A percentile compares a stretch with the other conserved stretches of the same genome.
These are phyloP conservation scores for Passer montanus DNA, from an alignment of 2,113 vertebrate genomes.

Conservation along the genomic window DNA sequence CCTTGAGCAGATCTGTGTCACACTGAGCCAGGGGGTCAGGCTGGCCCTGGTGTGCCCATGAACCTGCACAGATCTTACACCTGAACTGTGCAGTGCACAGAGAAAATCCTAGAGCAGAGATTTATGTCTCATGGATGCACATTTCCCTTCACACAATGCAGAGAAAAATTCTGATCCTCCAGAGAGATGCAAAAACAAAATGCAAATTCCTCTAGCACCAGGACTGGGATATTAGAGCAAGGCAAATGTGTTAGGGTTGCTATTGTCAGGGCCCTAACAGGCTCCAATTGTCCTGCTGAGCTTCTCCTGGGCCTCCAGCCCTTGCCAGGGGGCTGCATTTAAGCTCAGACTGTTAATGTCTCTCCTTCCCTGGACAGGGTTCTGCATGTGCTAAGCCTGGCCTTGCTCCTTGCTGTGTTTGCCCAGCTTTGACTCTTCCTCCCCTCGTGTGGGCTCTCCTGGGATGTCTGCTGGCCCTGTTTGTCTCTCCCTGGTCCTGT, in stretches of 20 bases:
- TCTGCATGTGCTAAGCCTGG: neutral
- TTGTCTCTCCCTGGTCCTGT: neutral
- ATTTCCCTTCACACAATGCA: neutral
- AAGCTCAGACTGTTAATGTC: fast-evolving
- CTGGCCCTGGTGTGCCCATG: neutral
- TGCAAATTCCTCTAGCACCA: neutral
- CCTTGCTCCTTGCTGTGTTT: neutral
- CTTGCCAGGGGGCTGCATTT: neutral
- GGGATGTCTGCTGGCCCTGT: neutral
- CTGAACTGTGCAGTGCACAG: neutral
- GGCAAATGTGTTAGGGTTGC: neutral
- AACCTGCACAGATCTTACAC: neutral
- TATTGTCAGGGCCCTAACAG: neutral
- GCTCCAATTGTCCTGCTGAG: neutral
- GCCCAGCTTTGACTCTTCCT: neutral
- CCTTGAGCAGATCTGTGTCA: neutral
- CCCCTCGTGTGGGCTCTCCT: fast-evolving
- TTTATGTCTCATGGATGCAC: neutral
- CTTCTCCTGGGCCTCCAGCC: neutral
- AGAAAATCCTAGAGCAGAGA: neutral
- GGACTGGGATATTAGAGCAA: neutral
- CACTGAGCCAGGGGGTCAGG: neutral
- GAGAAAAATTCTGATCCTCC: neutral
- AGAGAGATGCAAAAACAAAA: neutral
- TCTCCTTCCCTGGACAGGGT: too few species aligned